phyloP scores from a whole-genome alignment of 2,797 vertebrate genomes.

The Sebastes jordani region DNA sequence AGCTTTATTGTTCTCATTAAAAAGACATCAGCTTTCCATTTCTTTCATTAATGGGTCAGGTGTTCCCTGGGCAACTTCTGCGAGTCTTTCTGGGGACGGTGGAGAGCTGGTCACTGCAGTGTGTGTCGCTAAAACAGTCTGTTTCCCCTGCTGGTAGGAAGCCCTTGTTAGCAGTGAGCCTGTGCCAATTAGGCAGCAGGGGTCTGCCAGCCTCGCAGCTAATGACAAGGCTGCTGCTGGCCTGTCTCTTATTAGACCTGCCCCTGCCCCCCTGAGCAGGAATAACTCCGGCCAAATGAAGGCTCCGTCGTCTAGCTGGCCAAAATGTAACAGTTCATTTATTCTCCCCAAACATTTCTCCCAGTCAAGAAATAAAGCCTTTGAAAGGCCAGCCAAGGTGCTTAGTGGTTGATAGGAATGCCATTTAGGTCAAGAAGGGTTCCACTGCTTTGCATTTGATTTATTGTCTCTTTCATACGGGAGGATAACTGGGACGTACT shows the following conservation, averaged over 20 bases:
- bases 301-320: conserved; percentile 64
- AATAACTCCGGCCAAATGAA: conserved; percentile 72
- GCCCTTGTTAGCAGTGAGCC: conserved; percentile 74
- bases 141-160: conserved; percentile 63
- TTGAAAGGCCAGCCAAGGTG: conserved; percentile 73
- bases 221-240: conserved; percentile 77
- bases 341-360: conserved; percentile 74
- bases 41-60: conserved; percentile 71
- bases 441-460: conserved; percentile 64
- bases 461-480: conserved; percentile 67
- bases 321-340: conserved; percentile 82
- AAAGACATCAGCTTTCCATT: conserved; percentile 72
- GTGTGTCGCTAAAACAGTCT: conserved; percentile 42
- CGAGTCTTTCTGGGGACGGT: conserved; percentile 31
- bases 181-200: conserved; percentile 81
- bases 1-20: conserved; percentile 76
- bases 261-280: conserved; percentile 56
- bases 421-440: conserved; percentile 71
- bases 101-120: conserved; percentile 52
- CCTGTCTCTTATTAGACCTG: conserved; percentile 76
- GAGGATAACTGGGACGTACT: conserved; percentile 52
- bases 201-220: conserved; percentile 75
- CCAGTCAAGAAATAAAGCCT: conserved; percentile 64
- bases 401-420: conserved; percentile 75
- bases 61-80: conserved; percentile 52